A percentile compares a stretch with the other conserved stretches of the same genome.
phyloP scores from a whole-genome alignment of 2,888 invertebrate species.

The Papilio protenor region DNA sequence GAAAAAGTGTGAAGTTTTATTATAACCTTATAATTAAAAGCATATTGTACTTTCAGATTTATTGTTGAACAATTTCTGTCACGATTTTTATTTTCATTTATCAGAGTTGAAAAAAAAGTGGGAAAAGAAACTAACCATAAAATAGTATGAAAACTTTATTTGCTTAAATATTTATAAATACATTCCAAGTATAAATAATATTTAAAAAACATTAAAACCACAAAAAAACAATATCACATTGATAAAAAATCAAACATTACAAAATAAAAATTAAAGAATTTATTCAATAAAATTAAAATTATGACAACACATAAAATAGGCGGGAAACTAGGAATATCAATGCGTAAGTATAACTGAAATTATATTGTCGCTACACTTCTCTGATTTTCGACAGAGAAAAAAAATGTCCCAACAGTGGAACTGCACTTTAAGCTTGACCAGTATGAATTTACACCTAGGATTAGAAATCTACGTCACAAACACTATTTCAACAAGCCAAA shows the following conservation, averaged over 20 bases:
- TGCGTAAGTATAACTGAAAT: neutral
- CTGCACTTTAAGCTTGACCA: neutral
- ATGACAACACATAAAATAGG: neutral
- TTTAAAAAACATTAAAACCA: slow-evolving; percentile 4
- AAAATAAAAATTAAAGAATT: neutral
- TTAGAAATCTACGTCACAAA: neutral
- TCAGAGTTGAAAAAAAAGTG: neutral
- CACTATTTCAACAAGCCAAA: too few species aligned
- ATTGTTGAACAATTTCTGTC: too few species aligned
- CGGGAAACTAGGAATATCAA: slow-evolving; percentile 12
- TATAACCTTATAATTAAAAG: slow-evolving; percentile 43
- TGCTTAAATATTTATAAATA: slow-evolving; percentile 1
- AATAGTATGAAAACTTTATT: neutral
- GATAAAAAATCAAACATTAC: neutral
- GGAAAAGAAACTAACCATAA: neutral
- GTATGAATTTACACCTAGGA: too few species aligned
- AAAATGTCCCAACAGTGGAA: neutral
- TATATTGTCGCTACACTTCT: neutral
- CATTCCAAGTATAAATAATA: neutral
- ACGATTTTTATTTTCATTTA: neutral
- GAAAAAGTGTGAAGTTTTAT: slow-evolving; percentile 68
- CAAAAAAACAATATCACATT: slow-evolving; percentile 9
- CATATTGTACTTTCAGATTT: too few species aligned
- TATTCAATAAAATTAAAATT: neutral
- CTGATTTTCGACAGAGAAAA: neutral